A percentile compares a stretch with the other conserved stretches of the same genome.
These are phyloP conservation scores for Heteromurus nitidus DNA, from an alignment of 2,888 invertebrate genomes.

Conservation along the genomic window DNA sequence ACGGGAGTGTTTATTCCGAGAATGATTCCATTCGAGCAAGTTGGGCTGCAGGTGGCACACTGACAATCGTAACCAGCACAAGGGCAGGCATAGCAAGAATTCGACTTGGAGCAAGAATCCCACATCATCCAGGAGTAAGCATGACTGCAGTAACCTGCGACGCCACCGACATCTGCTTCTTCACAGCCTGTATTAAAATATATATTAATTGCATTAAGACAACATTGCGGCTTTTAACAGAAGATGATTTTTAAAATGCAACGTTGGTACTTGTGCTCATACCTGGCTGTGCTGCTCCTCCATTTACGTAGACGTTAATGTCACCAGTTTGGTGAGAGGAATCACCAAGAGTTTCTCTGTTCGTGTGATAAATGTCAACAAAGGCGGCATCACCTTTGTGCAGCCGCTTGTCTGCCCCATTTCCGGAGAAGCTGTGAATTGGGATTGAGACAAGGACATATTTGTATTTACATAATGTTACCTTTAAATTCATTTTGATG, in stretches of 20 bases:
- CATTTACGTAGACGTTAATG: slow-evolving; percentile 65
- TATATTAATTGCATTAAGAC: no score
- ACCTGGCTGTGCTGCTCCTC: slow-evolving; percentile 64
- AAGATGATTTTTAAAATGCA: background rate
- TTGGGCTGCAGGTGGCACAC: slow-evolving; percentile 29
- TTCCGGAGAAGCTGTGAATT: slow-evolving; percentile 46
- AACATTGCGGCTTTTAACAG: background rate
- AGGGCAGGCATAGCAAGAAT: slow-evolving; percentile 52
- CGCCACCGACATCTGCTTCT: slow-evolving; percentile 40
- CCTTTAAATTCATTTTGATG: no score
- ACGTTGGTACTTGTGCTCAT: background rate
- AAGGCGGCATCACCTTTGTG: slow-evolving; percentile 57
- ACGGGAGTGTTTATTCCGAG: slow-evolving; percentile 40
- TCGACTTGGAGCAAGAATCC: slow-evolving; percentile 1
- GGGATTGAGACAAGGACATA: no score
- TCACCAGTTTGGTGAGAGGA: slow-evolving; percentile 56
- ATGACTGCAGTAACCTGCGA: slow-evolving; percentile 65
- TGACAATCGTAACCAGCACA: slow-evolving; percentile 58
- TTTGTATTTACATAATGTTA: background rate
- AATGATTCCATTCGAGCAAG: slow-evolving; percentile 41
- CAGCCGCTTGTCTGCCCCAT: slow-evolving; percentile 46
- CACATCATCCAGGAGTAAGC: slow-evolving; percentile 57
- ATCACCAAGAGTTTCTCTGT: slow-evolving; percentile 59
- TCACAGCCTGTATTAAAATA: slow-evolving; percentile 57
- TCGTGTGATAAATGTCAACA: slow-evolving; percentile 68